Evolutionary conservation across 30 jellyfish, hydroid and myxozoan genomes (phyloP).

Genomic region (Haliclystus octoradiatus): DNA sequence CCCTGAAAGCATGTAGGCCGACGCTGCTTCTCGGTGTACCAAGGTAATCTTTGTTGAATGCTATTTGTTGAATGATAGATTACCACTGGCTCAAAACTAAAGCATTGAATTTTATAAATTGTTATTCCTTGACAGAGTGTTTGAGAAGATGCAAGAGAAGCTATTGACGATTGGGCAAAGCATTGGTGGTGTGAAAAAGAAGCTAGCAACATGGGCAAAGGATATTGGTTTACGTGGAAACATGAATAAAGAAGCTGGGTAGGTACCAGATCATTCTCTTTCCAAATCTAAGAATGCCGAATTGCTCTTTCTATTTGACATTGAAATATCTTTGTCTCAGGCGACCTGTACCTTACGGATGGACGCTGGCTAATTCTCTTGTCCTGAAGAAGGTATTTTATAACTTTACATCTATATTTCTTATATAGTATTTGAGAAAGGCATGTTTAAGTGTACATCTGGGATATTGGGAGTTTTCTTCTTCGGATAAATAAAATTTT

Average conservation of each 20-base stretch:
- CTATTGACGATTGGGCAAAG: constrained; percentile 49
- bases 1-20: constrained; percentile 64
- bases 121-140: constrained; percentile 44
- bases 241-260: constrained; percentile 85
- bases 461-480: too few relatives aligned
- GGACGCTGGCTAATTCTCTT: constrained; percentile 39
- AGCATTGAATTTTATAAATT: neutral
- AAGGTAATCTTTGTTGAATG: constrained; percentile 60
- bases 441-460: too few relatives aligned
- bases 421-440: too few relatives aligned
- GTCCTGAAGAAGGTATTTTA: constrained; percentile 34
- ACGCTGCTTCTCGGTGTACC: constrained; percentile 94
- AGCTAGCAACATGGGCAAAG: constrained; percentile 76
- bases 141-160: constrained; percentile 79
- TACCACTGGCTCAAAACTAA: neutral
- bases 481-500: too few relatives aligned
- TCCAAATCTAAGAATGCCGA: too few relatives aligned
- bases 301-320: too few relatives aligned
- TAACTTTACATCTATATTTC: too few relatives aligned
- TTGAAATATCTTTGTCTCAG: constrained; percentile 11
- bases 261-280: constrained; percentile 2
- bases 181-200: constrained; percentile 60
- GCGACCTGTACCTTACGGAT: constrained; percentile 48
- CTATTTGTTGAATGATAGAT: neutral
- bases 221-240: constrained; percentile 71